A percentile compares a stretch with the other conserved stretches of the same genome.
phyloP scores from a whole-genome alignment of 2,113 vertebrate genomes.

The Ondatra zibethicus region DNA sequence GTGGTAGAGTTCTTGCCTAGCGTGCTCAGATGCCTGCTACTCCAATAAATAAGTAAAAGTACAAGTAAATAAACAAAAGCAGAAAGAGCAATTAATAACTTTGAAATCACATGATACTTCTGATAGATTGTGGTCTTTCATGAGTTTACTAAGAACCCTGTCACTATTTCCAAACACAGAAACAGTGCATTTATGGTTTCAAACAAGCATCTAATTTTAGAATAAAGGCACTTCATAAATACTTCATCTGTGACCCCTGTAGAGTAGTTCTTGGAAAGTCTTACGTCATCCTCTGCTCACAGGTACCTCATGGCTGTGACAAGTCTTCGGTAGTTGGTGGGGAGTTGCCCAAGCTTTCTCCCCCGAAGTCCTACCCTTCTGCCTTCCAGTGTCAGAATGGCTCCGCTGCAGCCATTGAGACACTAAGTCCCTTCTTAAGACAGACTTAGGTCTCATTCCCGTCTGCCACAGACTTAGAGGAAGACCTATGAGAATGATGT shows the following conservation, averaged over 20 bases:
- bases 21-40: background rate
- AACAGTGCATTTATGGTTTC: constrained; percentile 2
- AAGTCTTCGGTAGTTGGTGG: background rate
- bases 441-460: background rate
- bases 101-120: constrained; percentile 2
- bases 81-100: background rate
- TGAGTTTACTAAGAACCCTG: constrained; percentile 14
- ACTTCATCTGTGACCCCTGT: background rate
- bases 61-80: background rate
- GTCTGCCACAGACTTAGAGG: background rate
- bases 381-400: background rate
- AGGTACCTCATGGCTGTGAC: background rate
- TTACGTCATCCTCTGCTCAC: constrained; percentile 5
- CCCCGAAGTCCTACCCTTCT: background rate
- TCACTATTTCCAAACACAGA: background rate
- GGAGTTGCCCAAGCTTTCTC: background rate
- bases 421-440: background rate
- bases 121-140: background rate
- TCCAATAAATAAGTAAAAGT: background rate
- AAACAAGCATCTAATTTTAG: constrained; percentile 35
- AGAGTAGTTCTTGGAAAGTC: constrained; percentile 58
- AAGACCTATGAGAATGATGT: background rate
- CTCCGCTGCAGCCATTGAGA: background rate
- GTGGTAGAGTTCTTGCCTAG: background rate
- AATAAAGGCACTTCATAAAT: constrained; percentile 47